Conservation (phyloP, 2,888 invertebrate genomes). For the Dorcus hopei region DNA sequence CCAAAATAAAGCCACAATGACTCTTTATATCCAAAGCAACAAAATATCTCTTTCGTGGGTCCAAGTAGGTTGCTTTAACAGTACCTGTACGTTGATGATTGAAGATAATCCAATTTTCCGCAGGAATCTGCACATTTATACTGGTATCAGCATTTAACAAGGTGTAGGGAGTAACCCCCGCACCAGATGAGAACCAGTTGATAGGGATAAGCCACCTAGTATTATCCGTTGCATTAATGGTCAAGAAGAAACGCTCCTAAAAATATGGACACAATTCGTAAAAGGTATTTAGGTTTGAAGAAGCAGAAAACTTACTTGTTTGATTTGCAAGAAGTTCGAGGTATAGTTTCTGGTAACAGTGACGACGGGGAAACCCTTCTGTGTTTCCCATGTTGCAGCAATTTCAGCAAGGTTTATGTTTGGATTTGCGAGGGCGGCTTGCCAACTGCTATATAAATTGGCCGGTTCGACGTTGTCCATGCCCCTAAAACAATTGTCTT, state of each 20-base stretch:
- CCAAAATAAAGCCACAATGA: too few relatives aligned
- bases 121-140: background rate
- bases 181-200: constrained; percentile 4
- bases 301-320: too few relatives aligned
- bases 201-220: constrained; percentile 10
- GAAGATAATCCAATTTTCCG: constrained; percentile 1
- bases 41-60: too few relatives aligned
- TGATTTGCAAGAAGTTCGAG: too few relatives aligned
- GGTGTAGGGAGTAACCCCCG: background rate
- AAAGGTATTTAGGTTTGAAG: background rate
- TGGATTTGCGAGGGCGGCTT: background rate
- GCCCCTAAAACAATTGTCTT: constrained; percentile 1
- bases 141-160: background rate
- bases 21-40: too few relatives aligned
- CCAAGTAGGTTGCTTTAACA: too few relatives aligned
- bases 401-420: constrained; percentile 7
- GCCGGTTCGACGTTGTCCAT: constrained; percentile 5
- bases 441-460: constrained; percentile 6
- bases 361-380: constrained; percentile 22
- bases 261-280: background rate
- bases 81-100: background rate
- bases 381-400: constrained; percentile 11
- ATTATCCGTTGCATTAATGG: constrained; percentile 45
- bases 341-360: constrained; percentile 11
- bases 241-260: background rate